Conservation (phyloP, 2,797 vertebrate species). For the Helicolenus hilgendorfi region DNA sequence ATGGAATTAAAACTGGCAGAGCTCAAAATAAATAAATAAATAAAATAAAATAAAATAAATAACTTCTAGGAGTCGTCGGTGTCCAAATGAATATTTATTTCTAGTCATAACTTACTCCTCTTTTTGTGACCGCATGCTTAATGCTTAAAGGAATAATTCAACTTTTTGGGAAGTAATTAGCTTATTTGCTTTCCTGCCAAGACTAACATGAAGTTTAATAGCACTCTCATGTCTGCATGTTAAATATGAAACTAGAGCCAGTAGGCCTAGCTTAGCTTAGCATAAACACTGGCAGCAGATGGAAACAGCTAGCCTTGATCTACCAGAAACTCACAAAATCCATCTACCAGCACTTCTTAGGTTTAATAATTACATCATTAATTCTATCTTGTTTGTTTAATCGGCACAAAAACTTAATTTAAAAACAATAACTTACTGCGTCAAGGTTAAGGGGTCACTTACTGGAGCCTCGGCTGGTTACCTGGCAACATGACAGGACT, state of each 20-base stretch:
- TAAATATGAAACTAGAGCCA: background rate
- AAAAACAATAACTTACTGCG: background rate
- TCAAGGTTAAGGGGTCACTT: background rate
- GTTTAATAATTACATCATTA: background rate
- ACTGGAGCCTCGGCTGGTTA: background rate
- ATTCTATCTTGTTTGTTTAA: background rate
- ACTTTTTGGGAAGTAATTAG: background rate
- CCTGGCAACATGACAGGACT: background rate
- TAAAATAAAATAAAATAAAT: background rate
- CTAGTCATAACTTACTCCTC: background rate
- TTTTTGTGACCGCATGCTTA: background rate
- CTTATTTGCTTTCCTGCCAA: background rate
- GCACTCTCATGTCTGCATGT: background rate
- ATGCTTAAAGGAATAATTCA: background rate
- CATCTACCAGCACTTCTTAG: background rate
- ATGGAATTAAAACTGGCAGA: background rate
- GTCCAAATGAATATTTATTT: background rate
- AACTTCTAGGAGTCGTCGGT: background rate
- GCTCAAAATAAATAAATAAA: background rate
- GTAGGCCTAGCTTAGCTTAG: background rate
- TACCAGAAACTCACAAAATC: background rate
- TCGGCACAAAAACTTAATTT: background rate
- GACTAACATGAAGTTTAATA: background rate
- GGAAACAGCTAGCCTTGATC: background rate
- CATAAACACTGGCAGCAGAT: background rate